Evolutionary conservation across 2,797 vertebrate species (phyloP), one percentile per base, ranked within the genome.

Genomic region (Enteromius treurensis): DNA sequence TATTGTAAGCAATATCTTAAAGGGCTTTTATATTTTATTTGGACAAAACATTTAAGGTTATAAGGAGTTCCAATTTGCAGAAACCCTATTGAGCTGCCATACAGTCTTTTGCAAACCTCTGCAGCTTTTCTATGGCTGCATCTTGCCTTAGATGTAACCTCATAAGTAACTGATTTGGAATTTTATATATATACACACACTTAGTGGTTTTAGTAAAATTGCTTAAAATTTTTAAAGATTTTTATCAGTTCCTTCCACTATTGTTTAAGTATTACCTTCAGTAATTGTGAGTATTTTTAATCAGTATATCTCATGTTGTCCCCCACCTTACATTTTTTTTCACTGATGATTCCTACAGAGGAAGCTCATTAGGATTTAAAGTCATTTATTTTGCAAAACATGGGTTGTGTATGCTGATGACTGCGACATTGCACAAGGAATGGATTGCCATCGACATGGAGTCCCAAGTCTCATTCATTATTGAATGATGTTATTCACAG

Each of bases 401-500:
- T 62, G 17, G 58, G 58, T 53, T 79, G 67, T 68, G 42, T 34
- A 37, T 65, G 58, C 47, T 29, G 73, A 77, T 69, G 84, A 58
- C 58, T 84, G 80, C 75, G 40, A 77, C 74, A 51, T 23, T 34
- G 19, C 64, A 58, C 49, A 69, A 49, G 62, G 34, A 23, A 23
- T 47, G 34, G 58, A 60, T 77, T 82, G 73, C 29, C 62, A 29
- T 80, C 34, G 65, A 79, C 34, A 55, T 81, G 32, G 40, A 84
- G 55, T 47, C 64, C 71, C 49, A 79, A 71, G 68, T 34, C 81
- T 83, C 76, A 84, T 87, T 86, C 77, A 84, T 84, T 89, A 87
- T 88, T 86, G 68, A 87, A 86, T 83, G 79, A 76, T 87, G 64
- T 88, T 88, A 88, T 88, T 85, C 84, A 81, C 73, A 81, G 83